A percentile compares a stretch with the other conserved stretches of the same genome.
phyloP scores from a whole-genome alignment of 1,140 invertebrate genomes.

The Solen grandis region DNA sequence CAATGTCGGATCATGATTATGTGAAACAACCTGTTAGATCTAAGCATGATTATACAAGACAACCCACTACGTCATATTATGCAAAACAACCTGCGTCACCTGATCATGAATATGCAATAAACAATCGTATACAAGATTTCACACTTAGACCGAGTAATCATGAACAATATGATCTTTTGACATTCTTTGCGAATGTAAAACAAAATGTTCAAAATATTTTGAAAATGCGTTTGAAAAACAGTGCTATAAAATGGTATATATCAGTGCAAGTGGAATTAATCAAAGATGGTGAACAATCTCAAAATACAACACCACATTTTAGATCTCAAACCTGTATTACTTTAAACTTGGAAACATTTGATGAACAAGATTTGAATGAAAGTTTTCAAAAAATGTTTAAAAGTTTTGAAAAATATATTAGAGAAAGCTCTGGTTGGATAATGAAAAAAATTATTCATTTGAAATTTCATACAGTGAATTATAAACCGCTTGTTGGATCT shows the following conservation, averaged over 20 bases:
- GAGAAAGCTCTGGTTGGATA: conserved; percentile 29
- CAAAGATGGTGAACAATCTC: conserved; percentile 16
- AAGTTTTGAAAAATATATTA: conserved; percentile 34
- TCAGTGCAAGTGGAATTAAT: conserved; percentile 34
- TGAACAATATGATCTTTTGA: conserved; percentile 37
- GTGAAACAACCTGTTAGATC: too few relatives aligned
- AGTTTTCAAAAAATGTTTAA: conserved; percentile 28
- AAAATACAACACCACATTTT: conserved; percentile 14
- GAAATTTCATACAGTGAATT: conserved; percentile 17
- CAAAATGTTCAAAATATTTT: conserved; percentile 15
- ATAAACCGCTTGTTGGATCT: conserved; percentile 11
- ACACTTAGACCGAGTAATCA: conserved; percentile 21
- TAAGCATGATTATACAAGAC: background rate
- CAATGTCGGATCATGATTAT: too few relatives aligned
- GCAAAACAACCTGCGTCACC: background rate
- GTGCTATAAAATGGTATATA: conserved; percentile 36
- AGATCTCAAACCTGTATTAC: conserved; percentile 15
- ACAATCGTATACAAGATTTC: conserved; percentile 9
- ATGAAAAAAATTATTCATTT: too few relatives aligned
- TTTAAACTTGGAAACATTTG: conserved; percentile 20
- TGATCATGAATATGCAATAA: conserved; percentile 1
- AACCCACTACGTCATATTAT: background rate
- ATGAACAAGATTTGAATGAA: conserved; percentile 19
- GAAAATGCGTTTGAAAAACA: background rate
- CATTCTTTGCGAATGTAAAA: conserved; percentile 32